A percentile compares a stretch with the other conserved stretches of the same genome.
Conservation (phyloP, 2,888 invertebrate genomes). For the Drosophila flavopinicola region DNA sequence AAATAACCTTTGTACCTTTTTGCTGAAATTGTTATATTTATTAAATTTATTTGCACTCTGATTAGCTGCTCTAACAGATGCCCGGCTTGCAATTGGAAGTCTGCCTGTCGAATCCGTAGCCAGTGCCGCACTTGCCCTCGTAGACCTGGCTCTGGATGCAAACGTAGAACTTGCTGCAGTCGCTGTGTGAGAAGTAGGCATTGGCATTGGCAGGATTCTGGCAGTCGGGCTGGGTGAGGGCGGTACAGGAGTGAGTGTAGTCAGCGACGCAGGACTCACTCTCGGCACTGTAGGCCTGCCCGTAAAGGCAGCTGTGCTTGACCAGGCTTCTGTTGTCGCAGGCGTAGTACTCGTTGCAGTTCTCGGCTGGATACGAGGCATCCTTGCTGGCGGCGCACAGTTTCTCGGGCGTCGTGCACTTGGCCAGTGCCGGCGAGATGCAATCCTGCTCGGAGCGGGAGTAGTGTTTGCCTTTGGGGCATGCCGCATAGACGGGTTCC, state of each 20-base stretch:
- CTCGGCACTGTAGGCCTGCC: slow-evolving; percentile 11
- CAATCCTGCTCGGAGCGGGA: slow-evolving; percentile 28
- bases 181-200: slow-evolving; percentile 26
- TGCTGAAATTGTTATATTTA: background rate
- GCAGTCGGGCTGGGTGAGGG: slow-evolving; percentile 20
- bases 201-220: slow-evolving; percentile 24
- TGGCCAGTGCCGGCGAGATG: slow-evolving; percentile 30
- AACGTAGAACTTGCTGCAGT: slow-evolving; percentile 27
- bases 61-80: slow-evolving; percentile 8
- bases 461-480: slow-evolving; percentile 21
- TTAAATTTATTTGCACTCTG: background rate
- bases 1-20: too few species aligned
- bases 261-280: slow-evolving; percentile 13
- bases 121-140: slow-evolving; percentile 31
- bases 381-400: slow-evolving; percentile 7
- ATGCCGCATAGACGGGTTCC: slow-evolving; percentile 24
- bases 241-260: slow-evolving; percentile 3
- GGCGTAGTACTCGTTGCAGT: slow-evolving; percentile 25
- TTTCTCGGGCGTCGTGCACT: slow-evolving; percentile 22
- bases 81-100: slow-evolving; percentile 23
- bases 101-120: slow-evolving; percentile 26
- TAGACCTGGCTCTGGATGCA: slow-evolving; percentile 22
- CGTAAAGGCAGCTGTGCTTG: slow-evolving; percentile 25
- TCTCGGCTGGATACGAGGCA: slow-evolving; percentile 18
- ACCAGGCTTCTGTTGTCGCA: slow-evolving; percentile 16